Conservation (phyloP, 1,140 invertebrate genomes). For the Danaus plexippus region DNA sequence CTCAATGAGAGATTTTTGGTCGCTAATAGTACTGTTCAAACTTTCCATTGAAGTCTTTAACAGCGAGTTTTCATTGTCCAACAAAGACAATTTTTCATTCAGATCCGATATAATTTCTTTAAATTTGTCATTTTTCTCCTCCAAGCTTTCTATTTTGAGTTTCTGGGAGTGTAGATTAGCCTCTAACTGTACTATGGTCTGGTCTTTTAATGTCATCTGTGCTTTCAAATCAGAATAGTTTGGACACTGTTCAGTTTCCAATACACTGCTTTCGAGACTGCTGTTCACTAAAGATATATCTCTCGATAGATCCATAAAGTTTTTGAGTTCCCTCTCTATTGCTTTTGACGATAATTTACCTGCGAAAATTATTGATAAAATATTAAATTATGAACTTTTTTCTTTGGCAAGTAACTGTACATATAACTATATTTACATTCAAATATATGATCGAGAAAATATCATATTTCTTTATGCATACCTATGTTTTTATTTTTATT, state of each 20-base stretch:
- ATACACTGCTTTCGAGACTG: conserved; percentile 36
- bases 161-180: conserved; percentile 31
- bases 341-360: conserved; percentile 29
- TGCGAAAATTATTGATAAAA: conserved; percentile 14
- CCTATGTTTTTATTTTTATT: conserved; percentile 28
- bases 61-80: conserved; percentile 40
- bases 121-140: conserved; percentile 36
- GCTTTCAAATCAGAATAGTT: conserved; percentile 25
- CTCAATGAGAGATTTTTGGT: conserved; percentile 39
- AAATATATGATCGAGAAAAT: conserved; percentile 6
- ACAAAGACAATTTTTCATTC: conserved; percentile 30
- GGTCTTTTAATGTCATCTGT: conserved; percentile 33
- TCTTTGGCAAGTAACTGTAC: not conserved
- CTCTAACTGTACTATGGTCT: conserved; percentile 40
- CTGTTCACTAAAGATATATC: conserved; percentile 41
- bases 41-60: conserved; percentile 39
- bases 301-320: conserved; percentile 38
- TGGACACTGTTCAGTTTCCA: conserved; percentile 15
- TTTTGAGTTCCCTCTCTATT: conserved; percentile 22
- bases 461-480: conserved; percentile 12
- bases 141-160: conserved; percentile 36
- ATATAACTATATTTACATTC: no score
- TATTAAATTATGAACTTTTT: conserved; percentile 7
- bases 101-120: conserved; percentile 29
- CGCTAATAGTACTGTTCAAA: conserved; percentile 43